phyloP scores from a whole-genome alignment of 2,797 vertebrate genomes.

The Poeciliopsis turneri region DNA sequence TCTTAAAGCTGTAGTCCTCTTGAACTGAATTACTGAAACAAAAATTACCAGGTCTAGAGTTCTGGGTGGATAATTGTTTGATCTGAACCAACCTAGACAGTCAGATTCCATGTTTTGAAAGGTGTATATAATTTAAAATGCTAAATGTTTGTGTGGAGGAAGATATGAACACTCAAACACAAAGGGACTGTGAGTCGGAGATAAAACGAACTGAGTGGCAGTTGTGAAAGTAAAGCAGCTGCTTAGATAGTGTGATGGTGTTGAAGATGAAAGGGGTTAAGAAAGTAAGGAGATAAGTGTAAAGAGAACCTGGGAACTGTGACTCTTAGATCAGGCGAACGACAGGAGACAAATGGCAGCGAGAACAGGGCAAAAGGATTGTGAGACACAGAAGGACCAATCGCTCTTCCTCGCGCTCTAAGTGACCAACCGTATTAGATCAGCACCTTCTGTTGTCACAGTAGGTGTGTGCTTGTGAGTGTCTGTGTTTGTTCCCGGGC shows the following conservation, averaged over 20 bases:
- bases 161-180: neutral
- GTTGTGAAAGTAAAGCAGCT: conserved; percentile 17
- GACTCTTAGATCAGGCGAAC: conserved; percentile 37
- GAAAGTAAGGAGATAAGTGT: conserved; percentile 34
- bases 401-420: conserved; percentile 77
- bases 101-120: neutral
- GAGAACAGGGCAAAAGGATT: conserved; percentile 67
- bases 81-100: neutral
- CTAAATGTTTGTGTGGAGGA: neutral
- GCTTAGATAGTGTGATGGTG: conserved; percentile 20
- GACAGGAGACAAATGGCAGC: conserved; percentile 66
- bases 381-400: conserved; percentile 68
- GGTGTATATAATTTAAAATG: neutral
- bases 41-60: neutral
- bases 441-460: conserved; percentile 80
- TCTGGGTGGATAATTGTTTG: neutral
- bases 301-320: conserved; percentile 31
- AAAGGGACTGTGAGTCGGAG: neutral
- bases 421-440: conserved; percentile 84
- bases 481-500: conserved; percentile 51
- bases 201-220: conserved; percentile 26
- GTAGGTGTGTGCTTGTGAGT: conserved; percentile 64
- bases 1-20: neutral
- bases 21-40: neutral
- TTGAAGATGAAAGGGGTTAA: conserved; percentile 24